Evolutionary conservation across 2,113 vertebrate species (phyloP).

Genomic region (Uria aalge): DNA sequence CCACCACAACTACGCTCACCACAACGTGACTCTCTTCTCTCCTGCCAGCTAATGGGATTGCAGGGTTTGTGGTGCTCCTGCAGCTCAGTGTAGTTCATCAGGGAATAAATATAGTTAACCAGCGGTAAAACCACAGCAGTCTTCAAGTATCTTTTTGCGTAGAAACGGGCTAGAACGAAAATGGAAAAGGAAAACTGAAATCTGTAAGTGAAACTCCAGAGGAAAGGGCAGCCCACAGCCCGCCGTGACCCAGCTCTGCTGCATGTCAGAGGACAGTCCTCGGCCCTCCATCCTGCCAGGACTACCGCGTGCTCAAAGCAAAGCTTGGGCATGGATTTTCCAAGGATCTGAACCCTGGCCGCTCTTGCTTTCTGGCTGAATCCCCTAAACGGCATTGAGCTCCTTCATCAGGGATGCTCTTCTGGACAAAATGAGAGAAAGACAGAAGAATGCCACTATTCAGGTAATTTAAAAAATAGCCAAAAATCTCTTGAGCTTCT

Average conservation of each 20-base stretch:
- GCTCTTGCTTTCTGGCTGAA: accelerated
- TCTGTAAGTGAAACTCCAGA: accelerated
- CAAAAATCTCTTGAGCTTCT: neutral
- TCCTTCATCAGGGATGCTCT: neutral
- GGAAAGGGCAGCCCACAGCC: neutral
- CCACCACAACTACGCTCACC: accelerated
- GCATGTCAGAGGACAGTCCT: accelerated
- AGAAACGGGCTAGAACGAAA: neutral
- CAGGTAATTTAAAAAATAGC: neutral
- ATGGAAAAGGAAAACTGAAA: neutral
- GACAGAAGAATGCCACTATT: neutral
- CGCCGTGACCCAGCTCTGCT: neutral
- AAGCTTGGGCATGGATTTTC: neutral
- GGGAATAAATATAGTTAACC: neutral
- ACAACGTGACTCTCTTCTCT: neutral
- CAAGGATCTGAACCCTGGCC: too few species aligned
- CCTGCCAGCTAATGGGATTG: neutral
- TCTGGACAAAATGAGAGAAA: neutral
- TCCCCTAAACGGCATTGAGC: neutral
- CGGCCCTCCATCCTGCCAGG: neutral
- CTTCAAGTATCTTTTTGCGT: too few species aligned
- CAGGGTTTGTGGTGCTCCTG: neutral
- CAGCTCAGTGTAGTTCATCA: neutral
- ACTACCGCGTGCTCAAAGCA: neutral
- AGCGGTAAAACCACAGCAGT: neutral